Evolutionary conservation across 2,888 invertebrate genomes (phyloP), one percentile per base, ranked within the genome.

Genomic region (Slavum lentiscoides): DNA sequence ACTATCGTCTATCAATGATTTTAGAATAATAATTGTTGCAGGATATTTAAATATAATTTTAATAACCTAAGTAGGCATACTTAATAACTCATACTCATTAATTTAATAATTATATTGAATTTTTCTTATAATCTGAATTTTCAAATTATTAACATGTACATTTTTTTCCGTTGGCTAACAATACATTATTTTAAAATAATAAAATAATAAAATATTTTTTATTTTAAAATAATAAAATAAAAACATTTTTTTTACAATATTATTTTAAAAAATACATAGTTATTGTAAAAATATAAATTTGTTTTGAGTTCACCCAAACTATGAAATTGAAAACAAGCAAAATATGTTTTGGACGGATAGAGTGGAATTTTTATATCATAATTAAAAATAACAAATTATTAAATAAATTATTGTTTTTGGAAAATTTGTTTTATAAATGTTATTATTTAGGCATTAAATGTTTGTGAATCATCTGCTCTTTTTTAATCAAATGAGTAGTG

Each of bases 1-100:
- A 94, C 94, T 30, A 96, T 99, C 1, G 99, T 94, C 94, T 30
- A 96, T 99, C 1, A 99, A 99, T 88, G 98, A 99, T 88, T 98
- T 99, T 43, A 90, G 95, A 85, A 90, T 94, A 85, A 90, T 94
- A 74, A 93, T 99, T 84, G 89, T 99, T 85, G 93, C 30, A 30
- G 30, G 30, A 30, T 30, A 30, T 30, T 30, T 1, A 30, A 30
- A 30, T 30, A 30, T 30, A 30, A 30, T 30, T 30, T 30, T 30
- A 4, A 4, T 4, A 30, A 30, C 30, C 1, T 30, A 30, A 30
- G 1, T 30, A 30, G 30, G 30, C 30, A 30, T 30, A 30, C 30
- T 49, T 49, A 67, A 67, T 43, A 67, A 49, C 1, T 59, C 21
- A 21, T 9, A 59, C 21, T 59, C 1, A 11, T n/a, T 49, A 67